Base-by-base conservation (phyloP, 2,888 invertebrate species). In the Dasysyrphus tricinctus region DNA sequence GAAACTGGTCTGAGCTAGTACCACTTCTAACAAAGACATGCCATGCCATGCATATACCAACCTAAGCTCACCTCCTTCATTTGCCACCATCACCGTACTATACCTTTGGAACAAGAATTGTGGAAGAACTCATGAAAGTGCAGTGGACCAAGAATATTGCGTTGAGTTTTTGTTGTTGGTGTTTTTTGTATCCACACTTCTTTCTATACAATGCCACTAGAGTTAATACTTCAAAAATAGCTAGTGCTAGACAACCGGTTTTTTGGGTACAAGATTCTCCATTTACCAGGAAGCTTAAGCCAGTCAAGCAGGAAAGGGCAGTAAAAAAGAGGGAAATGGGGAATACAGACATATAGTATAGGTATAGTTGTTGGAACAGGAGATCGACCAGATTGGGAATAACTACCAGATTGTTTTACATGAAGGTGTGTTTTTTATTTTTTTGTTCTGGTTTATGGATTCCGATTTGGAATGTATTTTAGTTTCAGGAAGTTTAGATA, bases 121-220 rank as follows among this genome's bases (percentile, higher is more conserved):
- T 19, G 49, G 51, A 34, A 82, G 76, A 82, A 82, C 75, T 67
- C 49, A 75, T 67, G 77, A 54, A 72, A 79, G 78, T 86, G 86
- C 86, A 86, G 78, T 86, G 86, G 86, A 86, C 86, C 86, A 82
- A 86, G 78, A 86, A 86, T 57, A 78, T 74, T 85, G 85, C 80
- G 73, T 74, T 49, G 39, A 44, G 61, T 54, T 72, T 14, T 29
- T 19, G 32, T 14, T 39, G 61, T 54, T 72, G 14, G 37, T 16
- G 32, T 14, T 39, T 42, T 47, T 65, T 47, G n/a, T 29, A 11
- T 44, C 16, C 32, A 6, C n/a, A 29, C 3, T 63, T 47, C 9
- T 29, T 63, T 65, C 14, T 63, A 1, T 11, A 49, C 11, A 47
- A 32, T 32, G n/a, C 16, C 49, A 51, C 74, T 56, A 59, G 54